Evolutionary conservation across 2,888 invertebrate species (phyloP).

Genomic region (Lepidocyrtinus sp.): DNA sequence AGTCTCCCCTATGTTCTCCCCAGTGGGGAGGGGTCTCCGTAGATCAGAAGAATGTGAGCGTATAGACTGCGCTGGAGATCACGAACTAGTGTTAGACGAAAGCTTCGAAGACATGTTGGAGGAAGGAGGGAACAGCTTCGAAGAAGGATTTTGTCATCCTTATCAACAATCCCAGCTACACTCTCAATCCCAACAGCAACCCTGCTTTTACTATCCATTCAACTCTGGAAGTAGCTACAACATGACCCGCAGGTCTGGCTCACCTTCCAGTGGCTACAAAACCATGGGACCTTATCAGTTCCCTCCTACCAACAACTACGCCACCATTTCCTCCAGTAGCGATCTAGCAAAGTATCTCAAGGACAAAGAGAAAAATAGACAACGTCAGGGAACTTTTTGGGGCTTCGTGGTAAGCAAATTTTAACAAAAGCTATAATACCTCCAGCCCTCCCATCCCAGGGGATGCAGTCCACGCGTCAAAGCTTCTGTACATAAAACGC

Average conservation of each 20-base stretch:
- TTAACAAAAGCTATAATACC: no score
- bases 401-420: conserved; percentile 45
- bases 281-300: conserved; percentile 62
- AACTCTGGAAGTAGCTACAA: conserved; percentile 41
- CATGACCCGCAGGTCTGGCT: conserved; percentile 54
- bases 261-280: conserved; percentile 63
- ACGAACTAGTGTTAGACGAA: conserved; percentile 44
- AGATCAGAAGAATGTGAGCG: conserved; percentile 32
- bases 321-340: conserved; percentile 56
- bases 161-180: conserved; percentile 18
- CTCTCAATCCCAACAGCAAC: not conserved
- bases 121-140: conserved; percentile 44
- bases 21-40: not conserved
- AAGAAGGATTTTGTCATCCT: conserved; percentile 38
- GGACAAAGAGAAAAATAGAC: conserved; percentile 52
- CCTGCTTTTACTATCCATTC: conserved; percentile 44
- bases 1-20: conserved; percentile 13
- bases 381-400: conserved; percentile 38
- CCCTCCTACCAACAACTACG: conserved; percentile 39
- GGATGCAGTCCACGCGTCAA: not conserved
- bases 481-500: not conserved
- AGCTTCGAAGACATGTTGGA: conserved; percentile 52
- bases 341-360: conserved; percentile 64
- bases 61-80: conserved; percentile 42
- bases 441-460: no score